Base-by-base conservation (phyloP, 2,888 invertebrate species). In the Melanophora roralis region DNA sequence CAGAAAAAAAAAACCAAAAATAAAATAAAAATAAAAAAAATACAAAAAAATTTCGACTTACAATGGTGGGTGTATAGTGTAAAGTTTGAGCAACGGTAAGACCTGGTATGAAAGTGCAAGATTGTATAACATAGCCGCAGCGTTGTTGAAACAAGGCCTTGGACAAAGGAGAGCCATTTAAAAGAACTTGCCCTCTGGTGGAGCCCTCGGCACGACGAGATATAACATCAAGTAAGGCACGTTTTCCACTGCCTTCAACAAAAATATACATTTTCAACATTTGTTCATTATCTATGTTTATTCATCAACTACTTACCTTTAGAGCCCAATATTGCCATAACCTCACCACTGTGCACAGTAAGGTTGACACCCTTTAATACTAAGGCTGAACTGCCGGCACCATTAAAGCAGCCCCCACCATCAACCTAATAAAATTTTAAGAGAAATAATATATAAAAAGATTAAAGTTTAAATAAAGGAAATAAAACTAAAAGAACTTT, bases 321-420 rank as follows among this genome's bases (percentile, higher is more conserved):
- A 0, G 97, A 97, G 9, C 98, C 98, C 45, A 98, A 91, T 74
- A 98, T 94, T 36, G 98, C 98, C 86, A 98, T 94, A 65, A 98
- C 96, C 89, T 98, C 98, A 5, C 98, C 98, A 59, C 97, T 96
- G 86, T 96, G 95, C 0, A 98, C 96, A 81, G 95, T 95, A 85
- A 98, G 93, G 19, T 96, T 96, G 6, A 98, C 96, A 91, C 98
- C 97, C 89, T 98, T 96, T 12, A 98, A 92, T 69, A 98, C 97
- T 36, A 97, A 93, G 0, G 96, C 96, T 1, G 95, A 95, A 86
- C 95, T 95, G 69, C 95, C 93, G 27, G 93, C 94, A 0, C 96
- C 96, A 49, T 95, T 93, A 77, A 90, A 91, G 87, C 95, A 95
- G 79, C 94, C 95, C 73, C 94, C 94, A 2, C 95, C 94, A 86